Evolutionary conservation across 2,888 invertebrate genomes (phyloP).

Genomic region (Xanthostigma xanthostigma): DNA sequence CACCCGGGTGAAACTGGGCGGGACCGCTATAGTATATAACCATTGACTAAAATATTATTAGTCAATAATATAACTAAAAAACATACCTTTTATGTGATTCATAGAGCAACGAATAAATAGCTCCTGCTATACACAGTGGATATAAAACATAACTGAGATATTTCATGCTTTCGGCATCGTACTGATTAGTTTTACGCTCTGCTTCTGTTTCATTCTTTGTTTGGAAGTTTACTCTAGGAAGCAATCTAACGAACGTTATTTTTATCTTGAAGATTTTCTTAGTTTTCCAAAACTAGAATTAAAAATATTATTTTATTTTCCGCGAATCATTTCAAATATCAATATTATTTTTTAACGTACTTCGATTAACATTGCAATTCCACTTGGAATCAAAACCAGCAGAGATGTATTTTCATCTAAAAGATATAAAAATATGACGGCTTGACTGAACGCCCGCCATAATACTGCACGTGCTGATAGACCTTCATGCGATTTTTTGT

Average conservation of each 20-base stretch:
- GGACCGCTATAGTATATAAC: no score
- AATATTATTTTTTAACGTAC: conserved; percentile 29
- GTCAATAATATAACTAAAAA: no score
- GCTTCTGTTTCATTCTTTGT: conserved; percentile 33
- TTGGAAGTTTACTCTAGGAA: conserved; percentile 26
- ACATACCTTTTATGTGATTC: conserved; percentile 84
- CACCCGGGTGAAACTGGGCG: no score
- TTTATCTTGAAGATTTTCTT: conserved; percentile 71
- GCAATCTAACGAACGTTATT: conserved; percentile 22
- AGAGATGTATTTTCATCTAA: conserved; percentile 85
- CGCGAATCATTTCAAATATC: not conserved
- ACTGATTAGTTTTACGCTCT: conserved; percentile 68
- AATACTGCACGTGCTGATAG: conserved; percentile 76
- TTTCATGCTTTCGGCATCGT: conserved; percentile 85
- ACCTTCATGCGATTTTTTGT: conserved; percentile 72
- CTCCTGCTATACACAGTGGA: conserved; percentile 76
- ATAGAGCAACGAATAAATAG: conserved; percentile 83
- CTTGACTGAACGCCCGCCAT: conserved; percentile 89
- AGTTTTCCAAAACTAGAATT: conserved; percentile 80
- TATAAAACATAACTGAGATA: conserved; percentile 81
- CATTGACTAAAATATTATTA: no score
- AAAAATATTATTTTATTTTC: conserved; percentile 5
- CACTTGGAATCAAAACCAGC: conserved; percentile 74
- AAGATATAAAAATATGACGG: conserved; percentile 82
- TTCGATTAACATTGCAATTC: conserved; percentile 79